Conservation (phyloP, 30 jellyfish, hydroid and myxozoan species). For the Aurelia sp. region DNA sequence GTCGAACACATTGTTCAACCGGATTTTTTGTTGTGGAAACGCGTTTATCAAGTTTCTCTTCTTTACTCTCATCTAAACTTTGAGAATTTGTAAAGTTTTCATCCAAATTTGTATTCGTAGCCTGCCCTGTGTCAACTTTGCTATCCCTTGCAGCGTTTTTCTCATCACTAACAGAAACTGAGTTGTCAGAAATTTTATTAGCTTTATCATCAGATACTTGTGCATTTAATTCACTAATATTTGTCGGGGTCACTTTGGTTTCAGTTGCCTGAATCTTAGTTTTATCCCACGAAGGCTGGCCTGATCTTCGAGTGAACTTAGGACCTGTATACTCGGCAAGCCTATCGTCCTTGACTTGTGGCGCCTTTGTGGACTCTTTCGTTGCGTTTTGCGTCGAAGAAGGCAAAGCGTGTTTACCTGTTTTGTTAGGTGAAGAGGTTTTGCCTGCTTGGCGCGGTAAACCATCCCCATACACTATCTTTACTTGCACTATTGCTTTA, state of each 20-base stretch:
- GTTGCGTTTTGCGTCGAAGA: slow-evolving; percentile 33
- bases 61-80: not conserved
- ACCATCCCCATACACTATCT: slow-evolving; percentile 70
- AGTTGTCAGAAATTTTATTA: slow-evolving; percentile 2
- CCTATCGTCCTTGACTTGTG: slow-evolving; percentile 50
- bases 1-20: not conserved
- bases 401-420: slow-evolving; percentile 22
- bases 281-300: slow-evolving; percentile 70
- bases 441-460: slow-evolving; percentile 10
- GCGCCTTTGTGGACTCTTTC: slow-evolving; percentile 14
- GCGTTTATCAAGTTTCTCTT: not conserved
- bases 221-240: not conserved
- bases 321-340: slow-evolving; percentile 79
- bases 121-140: not conserved
- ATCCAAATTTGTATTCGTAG: not conserved
- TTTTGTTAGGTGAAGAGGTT: slow-evolving; percentile 13
- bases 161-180: not conserved
- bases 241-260: slow-evolving; percentile 14
- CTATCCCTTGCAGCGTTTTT: not conserved
- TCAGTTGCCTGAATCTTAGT: slow-evolving; percentile 7
- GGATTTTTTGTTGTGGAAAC: not conserved
- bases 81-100: not conserved
- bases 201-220: not conserved
- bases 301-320: slow-evolving; percentile 68
- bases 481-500: slow-evolving; percentile 67